A percentile compares a stretch with the other conserved stretches of the same genome.
Conservation (phyloP, 1,140 invertebrate genomes). For the Asbolus verrucosus region DNA sequence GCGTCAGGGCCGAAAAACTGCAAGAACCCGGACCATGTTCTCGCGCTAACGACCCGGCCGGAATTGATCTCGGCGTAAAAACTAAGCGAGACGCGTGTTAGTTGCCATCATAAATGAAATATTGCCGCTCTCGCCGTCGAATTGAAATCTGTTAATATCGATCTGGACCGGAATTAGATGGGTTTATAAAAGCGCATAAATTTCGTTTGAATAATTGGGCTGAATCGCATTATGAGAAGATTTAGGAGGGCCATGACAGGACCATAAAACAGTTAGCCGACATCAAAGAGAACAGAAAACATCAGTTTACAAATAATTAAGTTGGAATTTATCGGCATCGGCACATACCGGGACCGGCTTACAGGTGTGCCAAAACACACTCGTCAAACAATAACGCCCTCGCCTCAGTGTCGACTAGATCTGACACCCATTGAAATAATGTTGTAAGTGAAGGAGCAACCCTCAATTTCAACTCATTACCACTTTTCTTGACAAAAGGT, state of each 20-base stretch:
- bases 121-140: constrained; percentile 34
- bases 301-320: constrained; percentile 31
- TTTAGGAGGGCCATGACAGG: constrained; percentile 23
- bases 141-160: constrained; percentile 45
- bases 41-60: constrained; percentile 48
- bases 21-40: constrained; percentile 42
- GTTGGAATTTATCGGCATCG: constrained; percentile 16
- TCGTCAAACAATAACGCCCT: too few species aligned
- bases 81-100: constrained; percentile 37
- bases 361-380: constrained; percentile 24
- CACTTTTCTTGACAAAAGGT: too few species aligned
- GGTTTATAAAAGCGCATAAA: constrained; percentile 34
- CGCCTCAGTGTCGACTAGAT: too few species aligned
- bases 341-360: neutral
- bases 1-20: constrained; percentile 38
- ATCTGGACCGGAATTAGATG: constrained; percentile 38
- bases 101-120: constrained; percentile 41
- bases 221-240: constrained; percentile 18
- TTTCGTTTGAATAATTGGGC: constrained; percentile 41
- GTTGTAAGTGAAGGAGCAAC: too few species aligned
- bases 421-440: too few species aligned
- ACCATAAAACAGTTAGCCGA: constrained; percentile 19
- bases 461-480: too few species aligned
- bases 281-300: constrained; percentile 20
- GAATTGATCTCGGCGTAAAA: constrained; percentile 33